Evolutionary conservation across 2,797 vertebrate species (phyloP).

Genomic region (Pogonophryne albipinna): DNA sequence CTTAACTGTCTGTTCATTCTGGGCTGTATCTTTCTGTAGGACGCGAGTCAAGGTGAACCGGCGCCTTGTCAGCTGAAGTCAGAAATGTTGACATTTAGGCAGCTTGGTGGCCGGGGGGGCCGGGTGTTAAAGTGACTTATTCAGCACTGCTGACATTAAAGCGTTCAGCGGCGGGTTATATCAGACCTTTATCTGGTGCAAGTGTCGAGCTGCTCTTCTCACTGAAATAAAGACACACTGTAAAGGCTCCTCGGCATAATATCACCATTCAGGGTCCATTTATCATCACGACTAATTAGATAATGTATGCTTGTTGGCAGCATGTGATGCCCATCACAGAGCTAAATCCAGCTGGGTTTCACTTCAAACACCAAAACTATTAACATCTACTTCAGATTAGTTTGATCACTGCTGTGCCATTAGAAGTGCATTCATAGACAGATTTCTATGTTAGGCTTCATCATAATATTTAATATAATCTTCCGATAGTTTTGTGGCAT

Average conservation of each 20-base stretch:
- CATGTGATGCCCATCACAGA: neutral
- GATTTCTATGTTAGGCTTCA: neutral
- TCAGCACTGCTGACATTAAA: neutral
- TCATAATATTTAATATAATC: conserved; percentile 2
- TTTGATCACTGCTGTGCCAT: conserved; percentile 5
- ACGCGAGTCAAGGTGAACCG: conserved; percentile 19
- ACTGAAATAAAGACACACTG: conserved; percentile 27
- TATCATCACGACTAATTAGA: conserved; percentile 6
- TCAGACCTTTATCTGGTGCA: conserved; percentile 32
- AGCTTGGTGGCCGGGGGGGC: neutral
- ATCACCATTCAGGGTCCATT: conserved; percentile 12
- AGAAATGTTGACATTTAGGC: conserved; percentile 5
- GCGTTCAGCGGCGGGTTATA: conserved; percentile 37
- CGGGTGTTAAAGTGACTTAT: neutral
- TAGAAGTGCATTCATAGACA: neutral
- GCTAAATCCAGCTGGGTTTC: neutral
- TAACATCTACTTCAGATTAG: neutral
- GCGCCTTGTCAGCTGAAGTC: neutral
- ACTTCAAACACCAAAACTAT: neutral
- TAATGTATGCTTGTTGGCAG: conserved; percentile 27
- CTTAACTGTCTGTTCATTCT: neutral
- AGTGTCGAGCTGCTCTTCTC: conserved; percentile 23
- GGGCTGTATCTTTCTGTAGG: conserved; percentile 17
- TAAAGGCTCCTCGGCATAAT: neutral
- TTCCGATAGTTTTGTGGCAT: no score